A percentile compares a stretch with the other conserved stretches of the same genome.
Evolutionary conservation across 2,113 vertebrate genomes (phyloP).

Genomic region (Myotis yumanensis): DNA sequence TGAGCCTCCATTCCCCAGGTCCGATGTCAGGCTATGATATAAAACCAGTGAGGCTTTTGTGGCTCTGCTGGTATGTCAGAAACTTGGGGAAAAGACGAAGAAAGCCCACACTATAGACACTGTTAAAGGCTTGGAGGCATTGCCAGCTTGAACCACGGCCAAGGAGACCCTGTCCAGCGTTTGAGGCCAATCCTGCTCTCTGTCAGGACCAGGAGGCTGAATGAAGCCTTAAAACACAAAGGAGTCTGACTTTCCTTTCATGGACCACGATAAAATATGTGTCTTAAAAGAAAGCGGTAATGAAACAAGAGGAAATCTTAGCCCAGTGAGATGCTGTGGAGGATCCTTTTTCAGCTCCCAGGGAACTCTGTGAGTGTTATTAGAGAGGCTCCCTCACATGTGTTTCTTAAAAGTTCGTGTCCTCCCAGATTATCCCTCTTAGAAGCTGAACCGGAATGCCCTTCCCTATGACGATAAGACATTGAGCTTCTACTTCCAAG

Average conservation of each 20-base stretch:
- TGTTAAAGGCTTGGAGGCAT: not conserved
- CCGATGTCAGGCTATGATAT: not conserved
- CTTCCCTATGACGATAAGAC: not conserved
- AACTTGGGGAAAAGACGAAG: not conserved
- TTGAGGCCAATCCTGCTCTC: not conserved
- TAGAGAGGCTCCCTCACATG: not conserved
- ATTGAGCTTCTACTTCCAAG: not conserved
- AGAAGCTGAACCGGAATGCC: not conserved
- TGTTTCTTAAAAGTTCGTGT: constrained; percentile 29
- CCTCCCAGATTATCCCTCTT: not conserved
- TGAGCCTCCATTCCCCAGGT: not conserved
- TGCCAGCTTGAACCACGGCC: not conserved
- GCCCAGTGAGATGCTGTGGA: not conserved
- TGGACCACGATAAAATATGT: not conserved
- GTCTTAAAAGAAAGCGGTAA: constrained; percentile 49
- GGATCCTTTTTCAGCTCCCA: not conserved
- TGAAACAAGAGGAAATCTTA: constrained; percentile 45
- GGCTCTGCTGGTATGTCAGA: not conserved
- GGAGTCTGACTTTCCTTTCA: constrained; percentile 40
- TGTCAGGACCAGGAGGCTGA: not conserved
- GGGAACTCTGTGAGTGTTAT: not conserved
- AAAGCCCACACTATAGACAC: not conserved
- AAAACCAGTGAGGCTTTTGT: not conserved
- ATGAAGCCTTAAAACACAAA: constrained; percentile 8
- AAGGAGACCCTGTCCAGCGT: not conserved